A percentile compares a stretch with the other conserved stretches of the same genome.
Evolutionary conservation across 1,140 invertebrate species (phyloP).

Genomic region (Platorchestia sp.): DNA sequence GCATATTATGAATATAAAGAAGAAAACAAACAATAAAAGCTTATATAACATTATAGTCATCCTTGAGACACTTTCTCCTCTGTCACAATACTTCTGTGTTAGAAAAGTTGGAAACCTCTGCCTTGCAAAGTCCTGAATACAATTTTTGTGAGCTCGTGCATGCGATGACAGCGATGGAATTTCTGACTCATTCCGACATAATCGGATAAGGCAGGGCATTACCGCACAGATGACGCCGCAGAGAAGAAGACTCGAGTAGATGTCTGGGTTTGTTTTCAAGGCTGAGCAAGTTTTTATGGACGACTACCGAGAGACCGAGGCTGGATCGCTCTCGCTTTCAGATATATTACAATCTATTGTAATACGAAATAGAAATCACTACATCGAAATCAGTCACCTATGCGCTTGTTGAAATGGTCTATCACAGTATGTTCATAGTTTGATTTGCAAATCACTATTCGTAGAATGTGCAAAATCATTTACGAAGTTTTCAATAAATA

Average conservation of each 20-base stretch:
- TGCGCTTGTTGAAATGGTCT: not conserved
- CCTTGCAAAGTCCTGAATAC: not conserved
- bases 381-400: not conserved
- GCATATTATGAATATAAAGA: not conserved
- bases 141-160: not conserved
- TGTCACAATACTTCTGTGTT: not conserved
- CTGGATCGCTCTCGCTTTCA: conserved; percentile 4
- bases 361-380: not conserved
- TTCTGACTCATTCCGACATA: not conserved
- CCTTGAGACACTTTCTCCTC: not conserved
- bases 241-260: conserved; percentile 1
- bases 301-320: not conserved
- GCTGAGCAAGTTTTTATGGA: not conserved
- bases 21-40: not conserved
- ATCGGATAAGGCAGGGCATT: not conserved
- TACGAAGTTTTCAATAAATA: not conserved
- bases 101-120: not conserved
- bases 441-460: not conserved
- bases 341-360: not conserved
- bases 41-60: not conserved
- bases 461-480: not conserved
- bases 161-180: not conserved
- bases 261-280: not conserved
- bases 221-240: not conserved
- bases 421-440: not conserved